Evolutionary conservation across 2,113 vertebrate genomes (phyloP).

Genomic region (Choloepus hoffmanni): DNA sequence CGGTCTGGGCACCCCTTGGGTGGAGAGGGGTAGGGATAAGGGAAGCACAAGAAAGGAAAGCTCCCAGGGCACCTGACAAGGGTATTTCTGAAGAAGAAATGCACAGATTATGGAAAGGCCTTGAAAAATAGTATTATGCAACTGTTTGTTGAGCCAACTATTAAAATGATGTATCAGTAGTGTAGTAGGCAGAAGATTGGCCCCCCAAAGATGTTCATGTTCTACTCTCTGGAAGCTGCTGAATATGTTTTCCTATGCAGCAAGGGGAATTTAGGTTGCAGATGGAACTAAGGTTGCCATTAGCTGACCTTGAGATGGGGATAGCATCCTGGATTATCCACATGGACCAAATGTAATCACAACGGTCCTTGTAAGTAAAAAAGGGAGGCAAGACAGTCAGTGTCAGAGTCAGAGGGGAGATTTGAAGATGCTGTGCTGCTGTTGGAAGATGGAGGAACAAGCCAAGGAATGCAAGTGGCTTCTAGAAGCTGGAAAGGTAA

Average conservation of each 20-base stretch:
- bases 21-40: neutral
- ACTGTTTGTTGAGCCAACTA: neutral
- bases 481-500: neutral
- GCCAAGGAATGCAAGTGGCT: neutral
- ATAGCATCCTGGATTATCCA: neutral
- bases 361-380: neutral
- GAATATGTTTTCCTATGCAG: neutral
- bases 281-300: constrained; percentile 8
- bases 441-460: neutral
- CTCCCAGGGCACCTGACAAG: neutral
- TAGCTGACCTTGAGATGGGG: neutral
- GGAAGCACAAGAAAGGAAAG: neutral
- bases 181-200: neutral
- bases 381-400: neutral
- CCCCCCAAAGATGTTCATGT: neutral
- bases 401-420: neutral
- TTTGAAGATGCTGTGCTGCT: neutral
- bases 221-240: neutral
- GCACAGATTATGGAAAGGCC: neutral
- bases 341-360: neutral
- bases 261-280: neutral
- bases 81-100: neutral
- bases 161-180: neutral
- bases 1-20: neutral
- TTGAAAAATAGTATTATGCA: constrained; percentile 7